Percentiles rank a stretch among this genome's conserved stretches.
phyloP scores from a whole-genome alignment of 2,888 invertebrate species.

The Cybosia mesomella region DNA sequence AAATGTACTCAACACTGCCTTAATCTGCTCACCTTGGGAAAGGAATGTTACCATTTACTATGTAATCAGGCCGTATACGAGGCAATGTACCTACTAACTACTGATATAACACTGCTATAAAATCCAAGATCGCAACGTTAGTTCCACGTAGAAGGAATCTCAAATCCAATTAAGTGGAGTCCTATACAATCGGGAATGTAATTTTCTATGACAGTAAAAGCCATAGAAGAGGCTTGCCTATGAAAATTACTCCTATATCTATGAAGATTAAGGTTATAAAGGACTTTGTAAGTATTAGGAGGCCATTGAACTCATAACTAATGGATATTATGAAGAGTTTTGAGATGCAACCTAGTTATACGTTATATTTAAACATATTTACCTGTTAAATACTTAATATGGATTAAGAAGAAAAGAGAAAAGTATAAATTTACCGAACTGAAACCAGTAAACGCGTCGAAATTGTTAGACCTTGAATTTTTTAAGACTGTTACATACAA shows the following conservation, averaged over 20 bases:
- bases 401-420: conserved; percentile 12
- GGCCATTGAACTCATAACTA: conserved; percentile 45
- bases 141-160: conserved; percentile 43
- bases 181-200: conserved; percentile 49
- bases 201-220: conserved; percentile 54
- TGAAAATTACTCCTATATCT: conserved; percentile 44
- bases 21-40: conserved; percentile 77
- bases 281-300: conserved; percentile 24
- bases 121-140: conserved; percentile 31
- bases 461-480: conserved; percentile 42
- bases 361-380: conserved; percentile 24
- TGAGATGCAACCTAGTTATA: conserved; percentile 22
- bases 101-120: conserved; percentile 38
- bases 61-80: conserved; percentile 53
- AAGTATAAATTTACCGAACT: conserved; percentile 12
- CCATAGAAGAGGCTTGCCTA: conserved; percentile 42
- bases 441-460: conserved; percentile 27
- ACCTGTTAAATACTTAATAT: conserved; percentile 9
- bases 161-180: conserved; percentile 61
- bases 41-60: conserved; percentile 75
- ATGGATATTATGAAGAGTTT: conserved; percentile 32
- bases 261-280: conserved; percentile 38
- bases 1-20: conserved; percentile 67
- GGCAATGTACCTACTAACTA: conserved; percentile 24
- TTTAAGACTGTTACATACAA: conserved; percentile 37